These are phyloP conservation scores for Colistium nudipinnis DNA, from an alignment of 2,113 vertebrate species.

Conservation along the genomic window DNA sequence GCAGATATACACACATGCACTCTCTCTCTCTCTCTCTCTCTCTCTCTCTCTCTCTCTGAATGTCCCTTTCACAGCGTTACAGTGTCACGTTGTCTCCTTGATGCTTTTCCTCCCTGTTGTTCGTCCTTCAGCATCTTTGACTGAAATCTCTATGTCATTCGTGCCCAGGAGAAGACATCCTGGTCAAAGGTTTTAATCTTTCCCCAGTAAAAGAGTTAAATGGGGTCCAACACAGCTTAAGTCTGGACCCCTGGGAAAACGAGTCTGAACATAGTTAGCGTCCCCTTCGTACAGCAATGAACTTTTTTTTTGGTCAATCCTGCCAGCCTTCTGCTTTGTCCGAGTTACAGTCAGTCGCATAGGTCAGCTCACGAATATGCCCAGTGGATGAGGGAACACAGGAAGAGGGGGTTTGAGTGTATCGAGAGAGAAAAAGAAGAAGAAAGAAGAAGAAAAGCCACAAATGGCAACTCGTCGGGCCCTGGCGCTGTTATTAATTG, in stretches of 20 bases:
- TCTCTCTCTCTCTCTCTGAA: constrained; percentile 28
- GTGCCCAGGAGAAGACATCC: no score
- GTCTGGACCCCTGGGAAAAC: no score
- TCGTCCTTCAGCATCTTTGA: constrained; percentile 31
- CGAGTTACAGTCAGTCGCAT: not conserved
- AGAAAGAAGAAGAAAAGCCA: constrained; percentile 40
- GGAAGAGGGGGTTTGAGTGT: constrained; percentile 8
- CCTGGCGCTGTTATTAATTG: constrained; percentile 79
- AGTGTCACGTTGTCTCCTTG: constrained; percentile 40
- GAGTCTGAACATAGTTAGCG: no score
- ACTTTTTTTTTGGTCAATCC: no score
- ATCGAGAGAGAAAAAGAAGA: constrained; percentile 51
- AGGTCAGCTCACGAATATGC: not conserved
- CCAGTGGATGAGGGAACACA: not conserved
- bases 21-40: constrained; percentile 24
- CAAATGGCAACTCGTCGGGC: constrained; percentile 78
- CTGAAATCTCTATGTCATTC: no score
- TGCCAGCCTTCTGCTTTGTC: no score
- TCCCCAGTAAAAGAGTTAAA: constrained; percentile 2
- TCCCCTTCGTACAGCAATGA: no score
- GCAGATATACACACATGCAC: constrained; percentile 45
- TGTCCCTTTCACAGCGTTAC: constrained; percentile 53
- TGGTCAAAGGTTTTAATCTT: no score
- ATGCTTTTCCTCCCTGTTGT: constrained; percentile 24
- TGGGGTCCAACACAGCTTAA: no score